Conservation (phyloP, 2,888 invertebrate genomes). For the Holacanthella duospinosa region DNA sequence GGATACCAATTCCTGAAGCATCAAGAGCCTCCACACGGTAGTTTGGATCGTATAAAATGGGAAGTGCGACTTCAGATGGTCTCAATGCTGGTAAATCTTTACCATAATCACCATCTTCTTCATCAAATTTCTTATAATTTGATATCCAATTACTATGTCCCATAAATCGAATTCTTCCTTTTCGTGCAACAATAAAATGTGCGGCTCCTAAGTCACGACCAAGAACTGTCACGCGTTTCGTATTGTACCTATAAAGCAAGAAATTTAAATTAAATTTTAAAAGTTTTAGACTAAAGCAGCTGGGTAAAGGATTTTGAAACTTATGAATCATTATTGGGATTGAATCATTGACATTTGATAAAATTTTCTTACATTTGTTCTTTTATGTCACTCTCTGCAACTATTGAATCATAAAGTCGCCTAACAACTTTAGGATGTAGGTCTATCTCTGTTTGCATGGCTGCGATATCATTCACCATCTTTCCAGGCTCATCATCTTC, state of each 20-base stretch:
- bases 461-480: conserved; percentile 15
- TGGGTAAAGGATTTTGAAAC: too few relatives aligned
- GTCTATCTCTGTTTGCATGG: conserved; percentile 25
- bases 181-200: conserved; percentile 66
- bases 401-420: conserved; percentile 12
- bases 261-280: too few relatives aligned
- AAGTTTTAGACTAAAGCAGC: too few relatives aligned
- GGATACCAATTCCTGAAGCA: conserved; percentile 53
- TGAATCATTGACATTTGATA: neutral
- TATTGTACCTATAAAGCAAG: conserved; percentile 20
- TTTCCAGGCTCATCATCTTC: neutral
- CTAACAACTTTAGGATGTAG: conserved; percentile 17
- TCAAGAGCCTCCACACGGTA: conserved; percentile 70
- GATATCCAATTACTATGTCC: conserved; percentile 46
- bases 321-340: neutral
- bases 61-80: conserved; percentile 47
- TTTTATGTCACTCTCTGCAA: conserved; percentile 15
- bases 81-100: conserved; percentile 26
- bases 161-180: conserved; percentile 59
- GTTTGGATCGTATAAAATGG: conserved; percentile 50
- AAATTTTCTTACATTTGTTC: conserved; percentile 21
- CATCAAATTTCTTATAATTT: conserved; percentile 46
- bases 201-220: conserved; percentile 57
- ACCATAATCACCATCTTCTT: conserved; percentile 16
- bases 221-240: conserved; percentile 20